Evolutionary conservation across 2,113 vertebrate species (phyloP), one percentile per base, ranked within the genome.

Genomic region (Phyllopteryx taeniolatus): DNA sequence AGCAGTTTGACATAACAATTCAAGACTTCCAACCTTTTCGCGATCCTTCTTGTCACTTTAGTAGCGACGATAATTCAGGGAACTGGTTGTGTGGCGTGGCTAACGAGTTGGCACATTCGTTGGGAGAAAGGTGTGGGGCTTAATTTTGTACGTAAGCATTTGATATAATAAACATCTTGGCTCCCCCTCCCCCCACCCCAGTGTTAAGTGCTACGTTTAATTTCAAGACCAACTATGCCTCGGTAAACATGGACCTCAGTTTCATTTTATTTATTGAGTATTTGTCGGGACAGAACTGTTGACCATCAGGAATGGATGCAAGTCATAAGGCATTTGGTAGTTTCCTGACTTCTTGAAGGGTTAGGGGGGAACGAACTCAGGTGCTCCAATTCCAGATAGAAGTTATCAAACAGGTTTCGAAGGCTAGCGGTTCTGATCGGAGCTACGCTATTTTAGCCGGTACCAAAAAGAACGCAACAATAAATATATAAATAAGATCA

Each of bases 241-340:
- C 43, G 78, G 83, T 70, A 79, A 86, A 80, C 73, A 76, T 35
- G 54, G 67, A 80, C 53, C 33, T 33, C 3, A 1, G 64, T 79
- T 33, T 35, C 5, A 14, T 31, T 69, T 39, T 47, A 15, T 17
- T 70, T 19, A 59, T 19, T 0, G 2, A 20, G 31, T 66, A 17
- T 47, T 66, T 46, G 31, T 71, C 35, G 79, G 39, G 72, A 74
- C 70, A 73, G 67, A 66, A 79, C 20, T 49, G 22, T 27, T 74
- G 68, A 79, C 67, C 71, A 77, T 83, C 77, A 79, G 83, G 85
- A 90, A 89, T 88, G 81, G 77, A 81, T 84, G 46, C 67, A 86
- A 82, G 80, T 89, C 82, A 85, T 91, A 91, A 91, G 91, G 89
- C 90, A 89, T 87, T 89, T 71, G 86, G 88, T 85, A 83, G 70